phyloP scores from a whole-genome alignment of 1,140 invertebrate genomes.

The Eumaeus atala region DNA sequence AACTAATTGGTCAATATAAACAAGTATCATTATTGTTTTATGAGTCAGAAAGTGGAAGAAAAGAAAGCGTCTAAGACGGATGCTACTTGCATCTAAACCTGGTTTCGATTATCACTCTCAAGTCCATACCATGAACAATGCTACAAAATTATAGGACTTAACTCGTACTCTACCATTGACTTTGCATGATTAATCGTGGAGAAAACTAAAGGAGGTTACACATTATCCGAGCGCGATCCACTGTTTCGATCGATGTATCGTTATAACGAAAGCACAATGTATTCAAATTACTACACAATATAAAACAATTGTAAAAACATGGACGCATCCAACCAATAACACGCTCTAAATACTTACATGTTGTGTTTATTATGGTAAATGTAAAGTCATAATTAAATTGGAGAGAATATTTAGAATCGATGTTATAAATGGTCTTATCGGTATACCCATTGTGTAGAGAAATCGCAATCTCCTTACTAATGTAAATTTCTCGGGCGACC shows the following conservation, averaged over 20 bases:
- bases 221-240: conserved; percentile 32
- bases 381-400: conserved; percentile 4
- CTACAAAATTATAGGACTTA: conserved; percentile 64
- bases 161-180: conserved; percentile 45
- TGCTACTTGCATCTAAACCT: conserved; percentile 57
- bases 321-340: conserved; percentile 32
- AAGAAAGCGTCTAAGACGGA: conserved; percentile 50
- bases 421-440: conserved; percentile 1
- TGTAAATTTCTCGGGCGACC: conserved; percentile 43
- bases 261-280: conserved; percentile 4
- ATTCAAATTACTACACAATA: conserved; percentile 5
- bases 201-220: conserved; percentile 51
- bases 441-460: conserved; percentile 28
- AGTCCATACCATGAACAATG: conserved; percentile 49
- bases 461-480: conserved; percentile 54
- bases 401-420: conserved; percentile 8
- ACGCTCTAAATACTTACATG: conserved; percentile 3
- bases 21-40: conserved; percentile 12
- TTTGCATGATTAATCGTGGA: conserved; percentile 60
- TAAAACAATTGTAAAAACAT: conserved; percentile 16
- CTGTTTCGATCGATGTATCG: conserved; percentile 6
- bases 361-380: background rate
- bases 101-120: conserved; percentile 45
- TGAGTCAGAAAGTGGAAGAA: conserved; percentile 18
- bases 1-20: conserved; percentile 4